Percentiles rank a stretch among this genome's conserved stretches.
Evolutionary conservation across 2,113 vertebrate species (phyloP).

Genomic region (Scopus umbretta): DNA sequence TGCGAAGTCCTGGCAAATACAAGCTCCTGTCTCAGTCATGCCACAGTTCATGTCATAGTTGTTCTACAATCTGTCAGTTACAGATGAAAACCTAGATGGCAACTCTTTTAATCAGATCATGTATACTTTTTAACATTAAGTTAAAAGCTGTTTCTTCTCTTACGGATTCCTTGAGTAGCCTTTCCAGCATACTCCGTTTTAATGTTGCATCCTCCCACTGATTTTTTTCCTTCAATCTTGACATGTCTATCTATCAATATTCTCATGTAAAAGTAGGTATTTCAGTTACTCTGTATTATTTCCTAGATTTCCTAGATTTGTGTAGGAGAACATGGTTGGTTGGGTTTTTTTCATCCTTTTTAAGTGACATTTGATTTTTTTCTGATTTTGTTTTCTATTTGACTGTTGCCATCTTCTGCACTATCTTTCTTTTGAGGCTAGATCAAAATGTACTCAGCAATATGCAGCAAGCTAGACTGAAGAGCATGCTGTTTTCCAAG

Average conservation of each 20-base stretch:
- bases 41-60: background rate
- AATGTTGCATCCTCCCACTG: background rate
- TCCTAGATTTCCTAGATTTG: background rate
- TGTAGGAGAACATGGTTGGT: background rate
- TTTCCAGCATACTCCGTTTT: background rate
- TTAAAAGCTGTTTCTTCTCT: background rate
- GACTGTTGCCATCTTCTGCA: background rate
- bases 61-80: background rate
- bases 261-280: background rate
- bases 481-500: background rate
- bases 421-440: background rate
- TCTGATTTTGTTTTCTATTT: background rate
- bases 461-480: background rate
- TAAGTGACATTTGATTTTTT: background rate
- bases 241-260: background rate
- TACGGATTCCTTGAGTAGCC: background rate
- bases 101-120: background rate
- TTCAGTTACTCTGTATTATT: background rate
- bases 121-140: background rate
- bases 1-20: background rate
- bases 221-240: background rate
- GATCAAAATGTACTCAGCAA: background rate
- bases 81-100: background rate
- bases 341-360: background rate
- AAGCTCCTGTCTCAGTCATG: background rate